Base-by-base conservation (phyloP, 2,113 vertebrate species). In the Sylvia atricapilla region DNA sequence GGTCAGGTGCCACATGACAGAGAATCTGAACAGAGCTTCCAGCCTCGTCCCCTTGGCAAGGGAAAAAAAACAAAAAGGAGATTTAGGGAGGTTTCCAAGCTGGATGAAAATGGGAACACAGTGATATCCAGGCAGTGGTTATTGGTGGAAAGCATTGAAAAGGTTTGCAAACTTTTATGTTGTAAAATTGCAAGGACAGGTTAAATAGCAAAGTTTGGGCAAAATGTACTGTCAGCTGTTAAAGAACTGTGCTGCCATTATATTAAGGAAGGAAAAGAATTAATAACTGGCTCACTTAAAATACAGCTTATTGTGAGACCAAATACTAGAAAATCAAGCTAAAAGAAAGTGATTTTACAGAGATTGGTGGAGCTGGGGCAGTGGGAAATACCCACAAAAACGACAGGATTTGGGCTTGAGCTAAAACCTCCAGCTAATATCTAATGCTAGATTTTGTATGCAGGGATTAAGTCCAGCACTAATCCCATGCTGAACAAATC, bases 1-100 rank as follows among this genome's bases (percentile, higher is more conserved):
- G 8, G 99, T 99, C 97, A 99, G 98, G 96, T 99, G 99, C 99
- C 99, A 99, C 92, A 99, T 98, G 73, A 99, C 97, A 6, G 99
- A 99, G 84, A 99, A 99, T 60, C 99, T 97, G 87, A 99, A 99
- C 31, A 99, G 98, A 2, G 99, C 99, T 96, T 99, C 99, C 96
- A 99, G 85, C 75, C 99, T 98, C 15, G 98, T 98, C 35, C 98
- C 98, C 99, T 99, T 55, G 56, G 68, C 31, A 87, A 95, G 58
- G 43, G 87, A 49, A 49, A 9, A 50, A 50, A 50, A 90, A 85
- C 79, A 24, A 76, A 88, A 66, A 13, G 70, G 28, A 77, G 4
- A 23, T 43, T 79, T 77, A 76, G 59, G 49, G 25, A 79, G n/a
- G 12, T 66, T 80, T 76, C 76, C 44, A 91, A 46, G 31, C 2